Evolutionary conservation across 2,113 vertebrate genomes (phyloP).

Genomic region (Cinclus cinclus): DNA sequence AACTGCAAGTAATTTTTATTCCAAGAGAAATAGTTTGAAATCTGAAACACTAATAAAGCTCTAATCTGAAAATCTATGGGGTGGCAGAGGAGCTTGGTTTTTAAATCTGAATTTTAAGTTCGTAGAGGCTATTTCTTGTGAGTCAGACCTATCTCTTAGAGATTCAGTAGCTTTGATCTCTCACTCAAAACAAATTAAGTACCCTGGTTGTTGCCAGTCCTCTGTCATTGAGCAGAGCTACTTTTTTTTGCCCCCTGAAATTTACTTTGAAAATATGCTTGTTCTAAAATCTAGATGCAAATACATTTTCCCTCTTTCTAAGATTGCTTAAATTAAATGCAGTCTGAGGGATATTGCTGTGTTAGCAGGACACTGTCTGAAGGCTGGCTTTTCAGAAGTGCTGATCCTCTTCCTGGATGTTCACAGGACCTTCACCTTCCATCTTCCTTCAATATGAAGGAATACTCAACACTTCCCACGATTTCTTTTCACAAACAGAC

Average conservation of each 20-base stretch:
- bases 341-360: not conserved
- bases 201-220: not conserved
- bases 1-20: not conserved
- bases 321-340: not conserved
- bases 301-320: not conserved
- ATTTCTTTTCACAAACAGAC: not conserved
- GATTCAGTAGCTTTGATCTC: slow-evolving; percentile 6
- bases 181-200: not conserved
- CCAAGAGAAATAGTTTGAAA: not conserved
- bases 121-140: not conserved
- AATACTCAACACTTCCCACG: not conserved
- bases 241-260: not conserved
- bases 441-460: not conserved
- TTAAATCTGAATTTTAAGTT: not conserved
- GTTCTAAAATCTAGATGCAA: not conserved
- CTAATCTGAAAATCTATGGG: not conserved
- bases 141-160: not conserved
- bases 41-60: not conserved
- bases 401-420: not conserved
- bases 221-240: not conserved
- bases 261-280: not conserved
- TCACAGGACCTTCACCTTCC: not conserved
- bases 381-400: not conserved
- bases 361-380: not conserved
- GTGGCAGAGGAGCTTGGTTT: not conserved